Percentiles rank a stretch among this genome's conserved stretches.
Conservation (phyloP, 2,888 invertebrate genomes). For the Aricia artaxerxes region DNA sequence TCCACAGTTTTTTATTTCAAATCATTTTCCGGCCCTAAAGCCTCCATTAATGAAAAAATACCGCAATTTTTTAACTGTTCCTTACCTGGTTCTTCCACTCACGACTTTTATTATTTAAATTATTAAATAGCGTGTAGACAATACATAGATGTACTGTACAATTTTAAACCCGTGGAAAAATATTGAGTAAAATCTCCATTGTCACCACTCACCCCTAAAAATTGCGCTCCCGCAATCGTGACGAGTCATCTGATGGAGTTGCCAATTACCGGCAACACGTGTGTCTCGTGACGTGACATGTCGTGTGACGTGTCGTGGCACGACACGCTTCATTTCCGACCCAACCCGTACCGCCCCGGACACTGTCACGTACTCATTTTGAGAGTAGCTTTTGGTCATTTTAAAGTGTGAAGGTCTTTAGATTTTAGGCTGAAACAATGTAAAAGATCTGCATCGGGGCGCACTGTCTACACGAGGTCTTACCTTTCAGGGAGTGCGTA, state of each 20-base stretch:
- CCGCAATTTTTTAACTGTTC: no score
- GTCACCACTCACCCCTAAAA: background rate
- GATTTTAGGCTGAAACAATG: background rate
- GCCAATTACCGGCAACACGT: background rate
- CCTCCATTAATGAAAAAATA: no score
- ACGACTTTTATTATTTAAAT: no score
- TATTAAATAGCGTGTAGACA: no score
- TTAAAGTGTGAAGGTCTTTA: background rate
- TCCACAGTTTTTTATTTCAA: no score
- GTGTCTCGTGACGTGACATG: background rate
- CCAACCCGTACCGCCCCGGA: background rate
- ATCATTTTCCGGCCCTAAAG: no score
- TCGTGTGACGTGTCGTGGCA: background rate
- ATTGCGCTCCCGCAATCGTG: background rate
- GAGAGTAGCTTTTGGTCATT: background rate
- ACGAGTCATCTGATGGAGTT: conserved; percentile 11
- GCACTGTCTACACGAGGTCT: no score
- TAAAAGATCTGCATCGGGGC: background rate
- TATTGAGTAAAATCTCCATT: no score
- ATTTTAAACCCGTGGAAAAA: no score
- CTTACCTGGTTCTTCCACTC: no score
- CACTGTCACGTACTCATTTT: background rate
- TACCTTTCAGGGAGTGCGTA: no score
- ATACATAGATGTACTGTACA: no score
- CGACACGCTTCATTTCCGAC: conserved; percentile 27